These are phyloP conservation scores for Stenopsyche tienmushanensis DNA, from an alignment of 1,140 invertebrate species.

Conservation along the genomic window DNA sequence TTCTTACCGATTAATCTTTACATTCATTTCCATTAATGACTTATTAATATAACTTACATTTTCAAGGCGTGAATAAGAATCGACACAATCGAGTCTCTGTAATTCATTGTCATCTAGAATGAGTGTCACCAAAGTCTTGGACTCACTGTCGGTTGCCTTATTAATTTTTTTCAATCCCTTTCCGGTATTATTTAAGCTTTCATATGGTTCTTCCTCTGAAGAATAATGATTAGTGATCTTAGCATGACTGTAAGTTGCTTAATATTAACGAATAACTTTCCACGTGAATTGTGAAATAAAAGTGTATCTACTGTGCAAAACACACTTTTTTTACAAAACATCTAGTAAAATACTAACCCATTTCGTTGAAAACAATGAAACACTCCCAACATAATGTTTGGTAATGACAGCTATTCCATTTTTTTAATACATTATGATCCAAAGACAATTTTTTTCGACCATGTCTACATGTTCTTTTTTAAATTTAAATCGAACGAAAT, in stretches of 20 bases:
- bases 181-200: conserved; percentile 65
- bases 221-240: conserved; percentile 9
- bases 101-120: conserved; percentile 86
- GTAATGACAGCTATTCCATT: neutral
- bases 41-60: conserved; percentile 76
- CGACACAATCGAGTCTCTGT: conserved; percentile 82
- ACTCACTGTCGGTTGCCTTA: conserved; percentile 64
- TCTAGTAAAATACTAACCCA: neutral
- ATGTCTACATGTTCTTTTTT: neutral
- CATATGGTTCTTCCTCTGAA: conserved; percentile 47
- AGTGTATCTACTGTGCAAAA: no score
- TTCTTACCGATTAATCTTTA: no score
- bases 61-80: conserved; percentile 75
- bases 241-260: no score
- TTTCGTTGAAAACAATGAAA: neutral
- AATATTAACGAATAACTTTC: no score
- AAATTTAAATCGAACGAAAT: no score
- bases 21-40: no score
- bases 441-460: neutral
- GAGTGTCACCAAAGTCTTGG: conserved; percentile 68
- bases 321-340: no score
- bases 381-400: neutral
- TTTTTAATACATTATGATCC: neutral
- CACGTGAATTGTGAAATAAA: no score
- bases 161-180: conserved; percentile 73